Evolutionary conservation across 1,140 invertebrate species (phyloP), one percentile per base, ranked within the genome.

Genomic region (Drosophila obscura): DNA sequence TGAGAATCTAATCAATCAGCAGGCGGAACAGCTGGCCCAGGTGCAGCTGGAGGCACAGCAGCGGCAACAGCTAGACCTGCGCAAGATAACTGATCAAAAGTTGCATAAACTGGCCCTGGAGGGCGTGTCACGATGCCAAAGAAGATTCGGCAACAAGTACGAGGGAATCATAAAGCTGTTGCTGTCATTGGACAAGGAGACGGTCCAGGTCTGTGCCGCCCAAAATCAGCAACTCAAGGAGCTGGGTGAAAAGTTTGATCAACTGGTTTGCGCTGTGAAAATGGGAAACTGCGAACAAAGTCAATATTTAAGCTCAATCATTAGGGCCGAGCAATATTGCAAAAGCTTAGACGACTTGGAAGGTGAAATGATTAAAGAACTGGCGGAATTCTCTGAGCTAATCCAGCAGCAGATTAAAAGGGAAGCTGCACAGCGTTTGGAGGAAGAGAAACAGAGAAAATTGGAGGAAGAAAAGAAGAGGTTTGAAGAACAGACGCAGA

Each of bases 201-300:
- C 65, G 1, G 66, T 87, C 1, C 73, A 87, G 26, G 74, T 84
- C 2, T 87, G 83, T 44, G 28, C 63, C 11, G 53, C 64, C 2
- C 83, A 78, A 6, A 90, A 91, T 41, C 52, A 46, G n/a, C 74
- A 91, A 16, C 35, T 91, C 4, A 81, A 77, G 2, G 87, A 87
- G 9, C 44, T 91, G 16, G 74, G 76, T 1, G 68, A 82, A 22
- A 49, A 68, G 26, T 91, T 90, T 41, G 81, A 91, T 26, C 75
- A 89, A 45, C 53, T 91, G 1, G 71, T 90, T 2, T 48, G 24
- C 9, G 65, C 65, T 15, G 74, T 91, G 0, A 89, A 79, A 16
- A 58, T 52, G 4, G 78, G 62, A 0, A 73, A 61, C 4, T 57
- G 45, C 35, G 84, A 88, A 5, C 55, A 78, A 6, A 59, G 46